phyloP scores from a whole-genome alignment of 2,797 vertebrate genomes.

The Poeciliopsis gracilis region DNA sequence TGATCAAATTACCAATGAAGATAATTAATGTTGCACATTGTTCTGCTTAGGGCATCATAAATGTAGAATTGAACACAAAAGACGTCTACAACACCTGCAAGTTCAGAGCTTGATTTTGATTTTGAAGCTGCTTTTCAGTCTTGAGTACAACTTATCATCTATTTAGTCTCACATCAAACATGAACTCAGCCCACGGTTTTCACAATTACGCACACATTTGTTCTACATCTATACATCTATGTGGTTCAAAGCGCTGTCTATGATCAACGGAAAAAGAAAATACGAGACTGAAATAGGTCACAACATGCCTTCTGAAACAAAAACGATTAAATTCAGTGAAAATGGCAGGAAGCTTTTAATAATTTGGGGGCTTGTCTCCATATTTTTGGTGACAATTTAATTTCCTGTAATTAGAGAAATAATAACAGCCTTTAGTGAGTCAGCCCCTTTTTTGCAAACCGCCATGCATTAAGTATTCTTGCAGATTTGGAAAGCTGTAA shows the following conservation, averaged over 20 bases:
- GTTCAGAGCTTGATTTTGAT: neutral
- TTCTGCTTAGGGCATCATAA: neutral
- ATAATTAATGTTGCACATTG: too few species aligned
- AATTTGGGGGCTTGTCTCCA: neutral
- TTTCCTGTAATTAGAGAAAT: neutral
- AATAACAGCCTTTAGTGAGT: neutral
- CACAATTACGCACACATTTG: neutral
- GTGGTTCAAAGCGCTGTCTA: neutral
- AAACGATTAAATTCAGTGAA: neutral
- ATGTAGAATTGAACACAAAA: neutral
- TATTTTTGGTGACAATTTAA: neutral
- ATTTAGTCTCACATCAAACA: neutral
- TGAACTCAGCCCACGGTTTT: neutral
- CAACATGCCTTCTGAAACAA: neutral
- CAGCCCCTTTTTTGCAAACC: neutral
- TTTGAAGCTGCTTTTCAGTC: neutral
- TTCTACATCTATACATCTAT: neutral
- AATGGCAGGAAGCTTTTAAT: neutral
- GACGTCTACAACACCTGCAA: too few species aligned
- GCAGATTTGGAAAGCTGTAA: neutral
- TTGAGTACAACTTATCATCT: neutral
- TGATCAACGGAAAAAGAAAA: conserved; percentile 2
- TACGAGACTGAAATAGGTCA: neutral
- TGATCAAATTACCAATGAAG: neutral
- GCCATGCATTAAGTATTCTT: neutral